These are phyloP conservation scores for Pantherophis guttatus DNA, from an alignment of 2,113 vertebrate genomes.

Conservation along the genomic window DNA sequence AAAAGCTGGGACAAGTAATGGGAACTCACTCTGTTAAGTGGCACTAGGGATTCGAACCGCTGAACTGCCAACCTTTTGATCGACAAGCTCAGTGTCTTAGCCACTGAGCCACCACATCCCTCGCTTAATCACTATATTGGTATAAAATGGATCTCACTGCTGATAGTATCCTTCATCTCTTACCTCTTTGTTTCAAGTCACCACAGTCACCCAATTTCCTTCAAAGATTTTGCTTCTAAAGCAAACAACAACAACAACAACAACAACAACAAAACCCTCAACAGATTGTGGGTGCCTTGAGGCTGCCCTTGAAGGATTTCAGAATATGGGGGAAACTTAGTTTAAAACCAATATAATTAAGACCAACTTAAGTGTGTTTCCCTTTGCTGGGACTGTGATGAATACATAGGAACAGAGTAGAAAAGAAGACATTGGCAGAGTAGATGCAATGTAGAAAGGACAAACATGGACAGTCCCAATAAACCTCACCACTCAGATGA, in stretches of 20 bases:
- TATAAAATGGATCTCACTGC: neutral
- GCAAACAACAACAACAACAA: too few species aligned
- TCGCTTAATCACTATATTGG: neutral
- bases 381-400: neutral
- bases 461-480: neutral
- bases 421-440: neutral
- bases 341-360: neutral
- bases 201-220: neutral
- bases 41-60: too few species aligned
- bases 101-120: too few species aligned
- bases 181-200: neutral
- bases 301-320: neutral
- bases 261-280: neutral
- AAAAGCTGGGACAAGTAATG: too few species aligned
- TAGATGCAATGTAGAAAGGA: neutral
- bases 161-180: neutral
- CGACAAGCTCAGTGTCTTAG: too few species aligned
- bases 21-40: too few species aligned
- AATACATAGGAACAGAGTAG: neutral
- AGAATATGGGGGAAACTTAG: neutral
- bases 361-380: neutral
- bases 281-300: neutral
- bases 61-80: too few species aligned
- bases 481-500: neutral
- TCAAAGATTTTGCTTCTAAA: neutral